These are phyloP conservation scores for Antheraea pernyi DNA, from an alignment of 1,140 invertebrate genomes.

Conservation along the genomic window DNA sequence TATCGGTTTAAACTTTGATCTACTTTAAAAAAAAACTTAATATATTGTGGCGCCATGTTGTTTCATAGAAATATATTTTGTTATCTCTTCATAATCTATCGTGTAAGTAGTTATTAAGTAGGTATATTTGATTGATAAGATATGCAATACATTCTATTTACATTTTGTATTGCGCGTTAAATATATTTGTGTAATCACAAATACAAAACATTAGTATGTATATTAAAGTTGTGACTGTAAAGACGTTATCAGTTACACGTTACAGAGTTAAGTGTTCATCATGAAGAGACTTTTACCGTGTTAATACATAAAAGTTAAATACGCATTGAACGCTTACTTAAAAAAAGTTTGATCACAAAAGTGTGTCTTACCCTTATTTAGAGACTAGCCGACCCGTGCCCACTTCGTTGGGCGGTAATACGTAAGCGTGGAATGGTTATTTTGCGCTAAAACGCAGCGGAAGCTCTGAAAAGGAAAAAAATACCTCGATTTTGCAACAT, in stretches of 20 bases:
- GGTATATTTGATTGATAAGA: constrained; percentile 1
- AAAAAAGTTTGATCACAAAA: too few species aligned
- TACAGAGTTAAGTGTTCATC: too few species aligned
- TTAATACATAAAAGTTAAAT: too few species aligned
- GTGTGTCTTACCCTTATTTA: too few species aligned
- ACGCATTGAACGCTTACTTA: too few species aligned
- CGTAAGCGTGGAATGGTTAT: too few species aligned
- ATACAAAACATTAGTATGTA: background rate
- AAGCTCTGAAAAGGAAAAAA: too few species aligned
- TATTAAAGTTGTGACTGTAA: background rate
- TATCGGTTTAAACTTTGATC: background rate
- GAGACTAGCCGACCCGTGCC: too few species aligned
- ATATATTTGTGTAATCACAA: background rate
- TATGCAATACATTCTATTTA: constrained; percentile 4
- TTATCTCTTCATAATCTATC: background rate
- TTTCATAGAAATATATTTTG: constrained; percentile 1
- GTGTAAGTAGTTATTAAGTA: background rate
- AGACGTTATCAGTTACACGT: background rate
- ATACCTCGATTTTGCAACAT: too few species aligned
- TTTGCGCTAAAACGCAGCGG: too few species aligned
- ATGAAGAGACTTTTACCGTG: too few species aligned
- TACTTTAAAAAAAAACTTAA: background rate
- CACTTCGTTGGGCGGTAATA: too few species aligned
- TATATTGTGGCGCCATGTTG: background rate
- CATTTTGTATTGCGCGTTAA: constrained; percentile 1